phyloP scores from a whole-genome alignment of 2,888 invertebrate genomes.

The Cerceris ruficornis region DNA sequence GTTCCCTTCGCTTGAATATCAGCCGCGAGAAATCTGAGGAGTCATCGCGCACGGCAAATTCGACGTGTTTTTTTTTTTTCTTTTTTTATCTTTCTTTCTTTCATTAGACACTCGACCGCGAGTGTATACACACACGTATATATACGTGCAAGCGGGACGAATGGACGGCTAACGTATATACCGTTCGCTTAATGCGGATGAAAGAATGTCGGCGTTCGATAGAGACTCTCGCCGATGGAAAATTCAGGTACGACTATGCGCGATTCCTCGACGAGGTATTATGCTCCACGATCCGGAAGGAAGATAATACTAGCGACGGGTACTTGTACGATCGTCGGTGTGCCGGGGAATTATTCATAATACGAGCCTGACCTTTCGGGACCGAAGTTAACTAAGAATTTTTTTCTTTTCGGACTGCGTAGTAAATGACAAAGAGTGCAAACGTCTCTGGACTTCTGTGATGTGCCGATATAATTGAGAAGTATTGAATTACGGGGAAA shows the following conservation, averaged over 20 bases:
- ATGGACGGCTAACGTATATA: slow-evolving; percentile 47
- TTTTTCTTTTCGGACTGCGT: no score
- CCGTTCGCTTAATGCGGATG: slow-evolving; percentile 41
- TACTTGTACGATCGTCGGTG: slow-evolving; percentile 1
- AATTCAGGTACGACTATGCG: slow-evolving; percentile 14
- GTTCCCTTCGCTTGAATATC: slow-evolving; percentile 34
- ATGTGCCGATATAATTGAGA: not conserved
- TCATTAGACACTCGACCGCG: slow-evolving; percentile 9
- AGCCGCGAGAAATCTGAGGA: slow-evolving; percentile 60
- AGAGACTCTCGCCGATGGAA: slow-evolving; percentile 21
- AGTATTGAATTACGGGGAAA: not conserved
- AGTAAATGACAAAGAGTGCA: no score
- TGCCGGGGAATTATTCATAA: not conserved
- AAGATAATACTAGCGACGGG: slow-evolving; percentile 29
- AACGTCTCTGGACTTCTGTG: no score
- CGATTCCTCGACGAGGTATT: slow-evolving; percentile 23
- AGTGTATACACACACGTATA: slow-evolving; percentile 3
- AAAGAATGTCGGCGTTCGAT: slow-evolving; percentile 44
- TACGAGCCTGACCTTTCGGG: not conserved
- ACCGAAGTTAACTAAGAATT: not conserved
- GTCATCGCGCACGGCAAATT: slow-evolving; percentile 60
- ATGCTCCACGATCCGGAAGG: slow-evolving; percentile 27
- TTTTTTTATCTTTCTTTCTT: slow-evolving; percentile 1
- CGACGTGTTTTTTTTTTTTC: slow-evolving; percentile 16
- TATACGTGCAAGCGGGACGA: slow-evolving; percentile 27